phyloP scores from a whole-genome alignment of 1,140 invertebrate genomes.

The Drosophila chauvacae region DNA sequence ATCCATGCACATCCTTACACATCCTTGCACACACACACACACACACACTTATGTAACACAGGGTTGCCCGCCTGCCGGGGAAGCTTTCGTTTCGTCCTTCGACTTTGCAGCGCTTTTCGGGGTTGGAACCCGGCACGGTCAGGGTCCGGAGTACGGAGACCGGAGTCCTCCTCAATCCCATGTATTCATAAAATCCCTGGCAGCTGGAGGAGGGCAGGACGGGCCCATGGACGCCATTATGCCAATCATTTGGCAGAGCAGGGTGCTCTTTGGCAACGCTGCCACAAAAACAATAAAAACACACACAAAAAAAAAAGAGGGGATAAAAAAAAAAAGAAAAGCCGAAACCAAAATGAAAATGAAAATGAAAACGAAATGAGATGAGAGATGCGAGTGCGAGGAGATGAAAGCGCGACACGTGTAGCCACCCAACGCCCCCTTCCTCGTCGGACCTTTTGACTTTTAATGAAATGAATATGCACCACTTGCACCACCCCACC shows the following conservation, averaged over 20 bases:
- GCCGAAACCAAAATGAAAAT: conserved; percentile 30
- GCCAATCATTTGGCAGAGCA: conserved; percentile 52
- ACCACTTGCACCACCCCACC: conserved; percentile 9
- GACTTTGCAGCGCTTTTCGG: conserved; percentile 46
- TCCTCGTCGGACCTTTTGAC: conserved; percentile 68
- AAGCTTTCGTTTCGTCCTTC: conserved; percentile 57
- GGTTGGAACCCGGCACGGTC: conserved; percentile 56
- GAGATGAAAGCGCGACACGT: conserved; percentile 70
- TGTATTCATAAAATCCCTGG: conserved; percentile 68
- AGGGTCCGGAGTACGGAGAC: neutral
- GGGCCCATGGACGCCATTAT: conserved; percentile 63
- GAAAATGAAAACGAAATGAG: conserved; percentile 36
- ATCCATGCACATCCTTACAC: conserved; percentile 21
- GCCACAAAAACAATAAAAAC: conserved; percentile 24
- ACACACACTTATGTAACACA: conserved; percentile 27
- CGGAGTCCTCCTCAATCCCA: conserved; percentile 16
- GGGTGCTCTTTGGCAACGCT: conserved; percentile 34
- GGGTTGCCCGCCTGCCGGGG: conserved; percentile 33
- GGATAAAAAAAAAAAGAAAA: conserved; percentile 12
- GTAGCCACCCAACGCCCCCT: conserved; percentile 38
- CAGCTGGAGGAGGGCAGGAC: conserved; percentile 19
- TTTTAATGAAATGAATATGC: conserved; percentile 82
- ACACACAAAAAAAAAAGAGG: conserved; percentile 6
- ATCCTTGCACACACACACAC: conserved; percentile 8
- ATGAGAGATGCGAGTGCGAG: conserved; percentile 2